phyloP scores from a whole-genome alignment of 2,113 vertebrate genomes.

The Brienomyrus brachyistius region DNA sequence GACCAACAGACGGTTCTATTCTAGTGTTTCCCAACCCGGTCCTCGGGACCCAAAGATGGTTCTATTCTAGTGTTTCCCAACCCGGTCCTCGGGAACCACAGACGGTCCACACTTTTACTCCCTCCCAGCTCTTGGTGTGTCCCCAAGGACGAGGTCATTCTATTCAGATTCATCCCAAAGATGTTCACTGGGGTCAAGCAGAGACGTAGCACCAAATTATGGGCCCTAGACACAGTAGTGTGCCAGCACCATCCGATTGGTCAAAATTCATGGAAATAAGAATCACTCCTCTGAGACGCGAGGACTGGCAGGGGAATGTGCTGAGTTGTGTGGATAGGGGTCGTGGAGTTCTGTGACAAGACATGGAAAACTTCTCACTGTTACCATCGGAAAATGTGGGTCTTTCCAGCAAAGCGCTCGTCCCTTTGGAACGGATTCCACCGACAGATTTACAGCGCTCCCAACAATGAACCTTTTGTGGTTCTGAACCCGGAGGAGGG shows the following conservation, averaged over 20 bases:
- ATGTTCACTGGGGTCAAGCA: neutral
- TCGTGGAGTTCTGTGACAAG: conserved; percentile 14
- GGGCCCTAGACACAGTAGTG: neutral
- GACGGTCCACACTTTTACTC: neutral
- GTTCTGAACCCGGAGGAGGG: neutral
- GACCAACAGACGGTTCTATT: too few species aligned
- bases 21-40: too few species aligned
- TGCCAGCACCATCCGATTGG: neutral
- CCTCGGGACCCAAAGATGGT: too few species aligned
- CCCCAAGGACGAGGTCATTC: neutral
- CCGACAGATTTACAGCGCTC: conserved; percentile 52
- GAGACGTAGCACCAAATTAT: neutral
- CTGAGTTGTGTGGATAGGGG: conserved; percentile 38
- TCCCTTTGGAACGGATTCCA: conserved; percentile 73
- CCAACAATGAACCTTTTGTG: conserved; percentile 70
- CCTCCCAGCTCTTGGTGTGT: neutral
- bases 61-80: too few species aligned
- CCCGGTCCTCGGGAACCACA: too few species aligned
- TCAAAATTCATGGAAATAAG: neutral
- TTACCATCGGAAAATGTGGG: neutral
- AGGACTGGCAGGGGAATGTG: conserved; percentile 30
- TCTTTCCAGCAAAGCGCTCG: conserved; percentile 32
- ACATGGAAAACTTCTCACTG: conserved; percentile 47
- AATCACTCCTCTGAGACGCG: conserved; percentile 43
- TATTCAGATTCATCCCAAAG: neutral